Base-by-base conservation (phyloP, 2,888 invertebrate species). In the Sinohyriopsis cumingii region DNA sequence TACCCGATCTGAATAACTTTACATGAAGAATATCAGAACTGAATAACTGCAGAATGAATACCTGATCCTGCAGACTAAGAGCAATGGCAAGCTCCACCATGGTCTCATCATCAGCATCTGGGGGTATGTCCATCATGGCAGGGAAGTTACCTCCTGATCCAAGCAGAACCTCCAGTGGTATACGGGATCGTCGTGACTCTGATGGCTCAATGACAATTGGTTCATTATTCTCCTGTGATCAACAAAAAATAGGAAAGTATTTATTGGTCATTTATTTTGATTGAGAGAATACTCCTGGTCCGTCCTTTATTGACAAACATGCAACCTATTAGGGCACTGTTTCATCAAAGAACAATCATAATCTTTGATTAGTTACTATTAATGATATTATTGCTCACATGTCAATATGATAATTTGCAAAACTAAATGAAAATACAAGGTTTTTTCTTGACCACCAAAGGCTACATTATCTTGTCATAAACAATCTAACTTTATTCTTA, bases 51-150 rank as follows among this genome's bases (percentile, higher is more conserved):
- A 22, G 15, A 59, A 59, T 59, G 22, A 59, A 45, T 65, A 86
- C 87, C 85, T 89, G 88, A 54, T 90, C 91, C 78, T 98, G 97
- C 53, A 98, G 92, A 82, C 97, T 98, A 2, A 98, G 92, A 0
- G 98, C 98, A 77, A 98, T 97, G 3, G 98, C 98, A 77, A 98
- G 92, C 90, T 98, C 97, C 72, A 98, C 96, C 94, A 98, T 97
- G 0, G 97, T 95, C 90, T 98, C 98, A 89, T 98, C 98, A 87
- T 98, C 97, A 1, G 96, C 96, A 89, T 97, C 97, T n/a, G 96
- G 95, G 20, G 96, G 96, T 66, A 97, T 93, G 84, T 96, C 96
- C 12, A 97, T 91, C 45, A 97, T 90, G 0, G 94, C 95, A 65
- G 95, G 95, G 79, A 96, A 94, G 63, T 94, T 89, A 25, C 83